These are phyloP conservation scores for Parnassius mnemosyne DNA, from an alignment of 2,888 invertebrate genomes.

Conservation along the genomic window DNA sequence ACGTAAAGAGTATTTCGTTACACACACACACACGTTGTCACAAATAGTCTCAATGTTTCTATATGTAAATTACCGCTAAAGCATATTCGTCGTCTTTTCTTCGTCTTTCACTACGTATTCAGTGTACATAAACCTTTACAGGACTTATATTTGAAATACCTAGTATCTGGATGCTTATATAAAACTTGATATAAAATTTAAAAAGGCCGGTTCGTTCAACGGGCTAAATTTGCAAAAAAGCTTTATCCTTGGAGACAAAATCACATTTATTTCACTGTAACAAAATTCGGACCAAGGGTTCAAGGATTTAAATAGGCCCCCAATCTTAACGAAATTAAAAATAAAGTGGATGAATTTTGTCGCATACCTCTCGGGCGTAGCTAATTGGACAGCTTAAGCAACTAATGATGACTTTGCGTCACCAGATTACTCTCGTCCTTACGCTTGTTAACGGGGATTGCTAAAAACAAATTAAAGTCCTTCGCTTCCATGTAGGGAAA, in stretches of 20 bases:
- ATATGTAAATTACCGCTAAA: too few relatives aligned
- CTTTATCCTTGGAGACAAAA: slow-evolving; percentile 44
- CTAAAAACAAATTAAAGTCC: not conserved
- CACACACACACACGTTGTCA: too few relatives aligned
- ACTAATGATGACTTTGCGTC: not conserved
- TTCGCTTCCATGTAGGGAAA: too few relatives aligned
- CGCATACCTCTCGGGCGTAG: slow-evolving; percentile 3
- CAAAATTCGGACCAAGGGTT: slow-evolving; percentile 38
- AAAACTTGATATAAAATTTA: slow-evolving; percentile 60
- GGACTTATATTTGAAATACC: not conserved
- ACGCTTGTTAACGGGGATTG: slow-evolving; percentile 3
- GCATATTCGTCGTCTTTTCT: too few relatives aligned
- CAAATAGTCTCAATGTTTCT: too few relatives aligned
- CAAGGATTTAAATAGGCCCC: slow-evolving; percentile 41
- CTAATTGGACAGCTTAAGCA: slow-evolving; percentile 14
- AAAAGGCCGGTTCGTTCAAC: slow-evolving; percentile 45
- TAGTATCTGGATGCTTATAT: slow-evolving; percentile 36
- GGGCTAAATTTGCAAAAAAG: slow-evolving; percentile 59
- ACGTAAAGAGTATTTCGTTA: too few relatives aligned
- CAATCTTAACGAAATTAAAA: slow-evolving; percentile 38
- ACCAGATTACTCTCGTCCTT: too few relatives aligned
- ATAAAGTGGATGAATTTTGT: slow-evolving; percentile 37
- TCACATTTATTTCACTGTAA: slow-evolving; percentile 48
- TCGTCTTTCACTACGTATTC: too few relatives aligned
- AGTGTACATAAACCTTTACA: too few relatives aligned